Base-by-base conservation (phyloP, 2,797 vertebrate species). In the Danio kyathit region DNA sequence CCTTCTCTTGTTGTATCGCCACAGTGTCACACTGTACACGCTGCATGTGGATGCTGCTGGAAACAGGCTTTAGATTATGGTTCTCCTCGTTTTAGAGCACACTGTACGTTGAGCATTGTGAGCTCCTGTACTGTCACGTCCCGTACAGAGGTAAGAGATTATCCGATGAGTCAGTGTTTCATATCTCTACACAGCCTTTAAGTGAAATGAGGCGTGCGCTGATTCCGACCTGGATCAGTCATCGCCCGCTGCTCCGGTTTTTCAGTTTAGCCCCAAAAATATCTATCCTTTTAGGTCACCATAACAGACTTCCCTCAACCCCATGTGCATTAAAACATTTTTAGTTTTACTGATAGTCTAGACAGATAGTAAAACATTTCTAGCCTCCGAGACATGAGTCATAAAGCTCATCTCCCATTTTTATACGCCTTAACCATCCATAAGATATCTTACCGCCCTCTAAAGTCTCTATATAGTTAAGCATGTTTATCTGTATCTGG, bases 311-410 rank as follows among this genome's bases (percentile, higher is more conserved):
- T 51, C 21, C 57, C 10, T 77, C 19, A 38, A 13, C 19, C 4
- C 11, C 13, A 38, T 71, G 41, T 63, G 60, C 19, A 44, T 61
- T n/a, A 75, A 43, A 63, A 29, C 17, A 14, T 54, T 63, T 79
- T 72, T 72, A 72, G 48, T 40, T 80, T 65, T 73, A 63, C 48
- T 82, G 61, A 77, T n/a, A 14, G 78, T 79, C 84, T 71, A 85
- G 84, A 85, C 79, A 6, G 78, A 54, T 60, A 40, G 78, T 78
- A 83, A 83, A 83, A 57, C 60, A 9, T 11, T 71, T 74, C 38
- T 67, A 52, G 74, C 7, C 60, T 54, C 7, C 8, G 57, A 73
- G 77, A 70, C 61, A 60, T 67, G 52, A 78, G 81, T 85, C 78
- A 83, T 74, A 61, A 14, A 46, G 49, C 75, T 17, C 74, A 60